These are phyloP conservation scores for Parambassis ranga DNA, from an alignment of 2,797 vertebrate species.

Conservation along the genomic window DNA sequence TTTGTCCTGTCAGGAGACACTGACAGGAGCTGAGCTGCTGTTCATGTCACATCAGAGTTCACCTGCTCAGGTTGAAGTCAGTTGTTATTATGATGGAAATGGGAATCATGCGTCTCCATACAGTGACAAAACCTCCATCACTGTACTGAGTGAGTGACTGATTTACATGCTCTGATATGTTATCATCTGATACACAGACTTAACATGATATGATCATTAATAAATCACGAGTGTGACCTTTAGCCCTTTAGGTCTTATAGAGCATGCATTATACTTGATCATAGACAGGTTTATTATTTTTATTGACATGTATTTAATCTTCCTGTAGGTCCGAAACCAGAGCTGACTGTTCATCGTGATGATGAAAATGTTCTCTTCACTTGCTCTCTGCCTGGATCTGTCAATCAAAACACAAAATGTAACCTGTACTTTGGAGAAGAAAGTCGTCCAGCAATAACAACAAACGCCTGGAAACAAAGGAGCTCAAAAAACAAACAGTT, in stretches of 20 bases:
- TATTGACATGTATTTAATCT: too few species aligned
- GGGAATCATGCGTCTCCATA: background rate
- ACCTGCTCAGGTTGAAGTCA: conserved; percentile 14
- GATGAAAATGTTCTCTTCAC: fast-evolving
- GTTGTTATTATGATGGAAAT: conserved; percentile 18
- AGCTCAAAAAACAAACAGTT: fast-evolving
- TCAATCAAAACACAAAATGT: background rate
- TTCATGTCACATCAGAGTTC: background rate
- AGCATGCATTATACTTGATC: background rate
- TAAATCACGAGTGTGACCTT: too few species aligned
- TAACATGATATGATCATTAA: too few species aligned
- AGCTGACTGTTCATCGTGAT: fast-evolving
- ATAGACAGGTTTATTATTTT: too few species aligned
- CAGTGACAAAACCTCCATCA: conserved; percentile 12
- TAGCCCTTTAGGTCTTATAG: too few species aligned
- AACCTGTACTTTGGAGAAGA: conserved; percentile 47
- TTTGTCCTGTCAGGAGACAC: background rate
- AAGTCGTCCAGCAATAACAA: background rate
- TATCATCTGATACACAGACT: too few species aligned
- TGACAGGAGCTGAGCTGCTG: conserved; percentile 43
- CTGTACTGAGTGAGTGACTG: background rate
- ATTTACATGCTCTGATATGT: background rate
- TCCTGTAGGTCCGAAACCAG: background rate
- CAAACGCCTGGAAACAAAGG: fast-evolving
- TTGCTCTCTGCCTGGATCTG: conserved; percentile 17